A percentile compares a stretch with the other conserved stretches of the same genome.
Conservation (phyloP, 2,113 vertebrate genomes). For the Tamias sibiricus region DNA sequence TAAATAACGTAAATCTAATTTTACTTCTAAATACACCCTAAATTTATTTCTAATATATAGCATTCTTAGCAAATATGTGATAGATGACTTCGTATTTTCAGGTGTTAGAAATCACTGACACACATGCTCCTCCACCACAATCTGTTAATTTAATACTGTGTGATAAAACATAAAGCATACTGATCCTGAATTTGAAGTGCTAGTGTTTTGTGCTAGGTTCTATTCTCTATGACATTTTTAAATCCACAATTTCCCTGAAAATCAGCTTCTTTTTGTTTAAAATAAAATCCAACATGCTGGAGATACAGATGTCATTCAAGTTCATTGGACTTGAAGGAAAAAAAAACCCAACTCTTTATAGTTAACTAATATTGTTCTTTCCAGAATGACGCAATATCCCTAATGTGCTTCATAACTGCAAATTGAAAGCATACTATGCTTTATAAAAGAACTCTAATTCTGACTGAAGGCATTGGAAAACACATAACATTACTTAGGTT, state of each 20-base stretch:
- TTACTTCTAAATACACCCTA: background rate
- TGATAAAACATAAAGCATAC: background rate
- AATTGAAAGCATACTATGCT: background rate
- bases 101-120: background rate
- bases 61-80: background rate
- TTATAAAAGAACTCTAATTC: background rate
- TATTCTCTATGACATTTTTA: background rate
- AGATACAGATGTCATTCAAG: background rate
- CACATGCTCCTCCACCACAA: fast-evolving
- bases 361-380: background rate
- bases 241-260: background rate
- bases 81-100: background rate
- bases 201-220: background rate
- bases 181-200: background rate
- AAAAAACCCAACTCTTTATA: background rate
- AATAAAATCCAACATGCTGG: background rate
- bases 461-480: background rate
- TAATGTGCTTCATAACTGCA: background rate
- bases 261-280: background rate
- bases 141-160: background rate
- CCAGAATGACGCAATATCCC: background rate
- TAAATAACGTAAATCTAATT: background rate
- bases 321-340: background rate
- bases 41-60: background rate
- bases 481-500: background rate